Conservation (phyloP, 2,797 vertebrate species). For the Bradypodion pumilum region DNA sequence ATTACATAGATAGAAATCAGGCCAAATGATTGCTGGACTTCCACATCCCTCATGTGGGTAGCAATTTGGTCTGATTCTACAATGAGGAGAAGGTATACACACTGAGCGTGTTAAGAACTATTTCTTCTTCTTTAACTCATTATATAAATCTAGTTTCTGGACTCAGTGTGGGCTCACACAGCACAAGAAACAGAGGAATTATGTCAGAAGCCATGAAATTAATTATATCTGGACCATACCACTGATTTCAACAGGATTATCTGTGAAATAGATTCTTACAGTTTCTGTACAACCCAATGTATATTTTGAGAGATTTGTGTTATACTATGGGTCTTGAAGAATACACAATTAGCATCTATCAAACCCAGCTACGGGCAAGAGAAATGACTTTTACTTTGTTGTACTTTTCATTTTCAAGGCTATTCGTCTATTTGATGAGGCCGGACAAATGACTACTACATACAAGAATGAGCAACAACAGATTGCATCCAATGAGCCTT, state of each 20-base stretch:
- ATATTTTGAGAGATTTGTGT: not conserved
- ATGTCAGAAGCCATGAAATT: slow-evolving; percentile 1
- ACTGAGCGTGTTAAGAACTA: not conserved
- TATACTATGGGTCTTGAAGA: not conserved
- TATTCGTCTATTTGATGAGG: slow-evolving; percentile 5
- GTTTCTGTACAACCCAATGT: fast-evolving
- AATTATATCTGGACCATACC: slow-evolving; percentile 6
- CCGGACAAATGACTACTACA: not conserved
- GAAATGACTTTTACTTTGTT: not conserved
- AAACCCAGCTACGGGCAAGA: not conserved
- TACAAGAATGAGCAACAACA: not conserved
- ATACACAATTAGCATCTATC: not conserved
- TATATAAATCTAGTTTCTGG: not conserved
- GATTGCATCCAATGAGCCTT: not conserved
- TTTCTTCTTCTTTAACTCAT: not conserved
- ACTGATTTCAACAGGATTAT: slow-evolving; percentile 6
- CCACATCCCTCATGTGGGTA: too few relatives aligned
- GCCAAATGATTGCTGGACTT: too few relatives aligned
- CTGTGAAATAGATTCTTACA: not conserved
- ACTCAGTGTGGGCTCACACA: not conserved
- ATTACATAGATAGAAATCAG: too few relatives aligned
- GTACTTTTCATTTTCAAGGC: not conserved
- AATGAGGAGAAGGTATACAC: not conserved
- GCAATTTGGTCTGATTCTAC: too few relatives aligned
- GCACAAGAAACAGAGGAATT: not conserved